Evolutionary conservation across 2,888 invertebrate genomes (phyloP).

Genomic region (Acronicta psi): DNA sequence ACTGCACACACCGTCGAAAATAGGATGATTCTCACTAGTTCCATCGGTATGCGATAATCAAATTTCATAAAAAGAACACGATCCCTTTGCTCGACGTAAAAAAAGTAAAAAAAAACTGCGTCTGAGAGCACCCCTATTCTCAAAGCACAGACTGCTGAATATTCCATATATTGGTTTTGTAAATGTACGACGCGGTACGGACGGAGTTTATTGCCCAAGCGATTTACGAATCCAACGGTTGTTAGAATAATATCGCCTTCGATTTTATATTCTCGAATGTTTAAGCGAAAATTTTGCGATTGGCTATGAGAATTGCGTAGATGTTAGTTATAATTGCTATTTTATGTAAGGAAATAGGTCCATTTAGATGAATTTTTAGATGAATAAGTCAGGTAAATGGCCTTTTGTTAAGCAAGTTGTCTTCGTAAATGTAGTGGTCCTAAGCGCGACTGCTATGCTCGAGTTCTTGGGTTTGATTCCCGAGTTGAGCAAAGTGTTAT

Average conservation of each 20-base stretch:
- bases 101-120: conserved; percentile 5
- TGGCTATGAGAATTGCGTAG: background rate
- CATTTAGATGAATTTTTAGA: too few relatives aligned
- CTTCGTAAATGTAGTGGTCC: too few relatives aligned
- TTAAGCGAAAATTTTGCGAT: conserved; percentile 3
- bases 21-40: too few relatives aligned
- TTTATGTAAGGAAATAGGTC: too few relatives aligned
- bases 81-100: background rate
- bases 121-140: conserved; percentile 35
- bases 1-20: too few relatives aligned
- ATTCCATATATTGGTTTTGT: conserved; percentile 55
- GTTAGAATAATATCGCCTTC: conserved; percentile 44
- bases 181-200: conserved; percentile 45
- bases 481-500: too few relatives aligned
- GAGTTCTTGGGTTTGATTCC: too few relatives aligned
- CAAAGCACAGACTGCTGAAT: conserved; percentile 43
- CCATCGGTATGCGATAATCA: too few relatives aligned
- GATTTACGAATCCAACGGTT: conserved; percentile 44
- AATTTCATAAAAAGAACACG: conserved; percentile 1
- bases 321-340: too few relatives aligned
- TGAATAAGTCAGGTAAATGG: too few relatives aligned
- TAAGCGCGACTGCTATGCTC: too few relatives aligned
- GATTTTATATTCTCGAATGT: conserved; percentile 37
- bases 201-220: conserved; percentile 41
- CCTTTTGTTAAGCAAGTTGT: too few relatives aligned